These are phyloP conservation scores for Leptinotarsa rubiginosa DNA, from an alignment of 2,888 invertebrate species.

Conservation along the genomic window DNA sequence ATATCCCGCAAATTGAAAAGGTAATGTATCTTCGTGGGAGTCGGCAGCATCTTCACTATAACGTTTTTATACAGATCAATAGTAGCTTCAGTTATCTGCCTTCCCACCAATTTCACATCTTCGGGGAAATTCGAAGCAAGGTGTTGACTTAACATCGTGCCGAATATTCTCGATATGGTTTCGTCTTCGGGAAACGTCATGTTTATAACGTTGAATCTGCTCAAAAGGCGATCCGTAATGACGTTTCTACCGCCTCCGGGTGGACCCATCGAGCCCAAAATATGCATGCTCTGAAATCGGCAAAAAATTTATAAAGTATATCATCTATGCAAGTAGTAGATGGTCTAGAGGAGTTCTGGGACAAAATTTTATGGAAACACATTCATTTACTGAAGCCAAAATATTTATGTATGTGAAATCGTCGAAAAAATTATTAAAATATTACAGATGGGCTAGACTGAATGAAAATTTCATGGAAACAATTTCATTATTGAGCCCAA, in stretches of 20 bases:
- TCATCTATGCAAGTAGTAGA: too few species aligned
- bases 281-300: conserved; percentile 75
- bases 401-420: conserved; percentile 73
- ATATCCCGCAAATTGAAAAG: conserved; percentile 90
- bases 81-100: conserved; percentile 77
- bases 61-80: conserved; percentile 83
- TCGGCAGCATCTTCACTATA: conserved; percentile 81
- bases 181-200: conserved; percentile 86
- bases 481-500: conserved; percentile 59
- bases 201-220: conserved; percentile 81
- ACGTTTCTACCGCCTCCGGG: conserved; percentile 88
- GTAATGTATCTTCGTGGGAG: conserved; percentile 91
- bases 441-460: too few species aligned
- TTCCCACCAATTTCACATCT: conserved; percentile 80
- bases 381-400: conserved; percentile 59
- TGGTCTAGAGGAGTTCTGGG: too few species aligned
- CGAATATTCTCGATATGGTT: conserved; percentile 84
- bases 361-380: too few species aligned
- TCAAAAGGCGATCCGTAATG: conserved; percentile 82
- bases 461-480: too few species aligned
- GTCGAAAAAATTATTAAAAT: not conserved
- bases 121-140: conserved; percentile 79
- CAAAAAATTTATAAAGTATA: not conserved
- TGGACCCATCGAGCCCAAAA: conserved; percentile 87
- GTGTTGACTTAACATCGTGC: conserved; percentile 86